Conservation (phyloP, 2,888 invertebrate species). For the Bembecia ichneumoniformis region DNA sequence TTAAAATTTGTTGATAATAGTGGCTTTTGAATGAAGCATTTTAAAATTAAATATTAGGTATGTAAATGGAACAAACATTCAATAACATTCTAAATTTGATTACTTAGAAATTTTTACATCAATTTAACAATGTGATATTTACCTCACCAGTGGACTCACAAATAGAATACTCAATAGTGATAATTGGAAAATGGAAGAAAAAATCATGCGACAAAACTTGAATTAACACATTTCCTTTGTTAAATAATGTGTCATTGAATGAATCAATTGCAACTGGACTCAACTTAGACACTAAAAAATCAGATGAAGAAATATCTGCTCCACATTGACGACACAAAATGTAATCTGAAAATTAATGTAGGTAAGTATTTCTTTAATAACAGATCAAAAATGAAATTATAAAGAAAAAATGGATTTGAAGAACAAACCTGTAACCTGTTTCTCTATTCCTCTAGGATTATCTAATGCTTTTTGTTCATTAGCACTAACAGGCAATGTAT, state of each 20-base stretch:
- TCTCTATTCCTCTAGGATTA: not conserved
- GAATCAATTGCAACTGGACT: conserved; percentile 27
- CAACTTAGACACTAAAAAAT: conserved; percentile 26
- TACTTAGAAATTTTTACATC: too few relatives aligned
- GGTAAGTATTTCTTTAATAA: not conserved
- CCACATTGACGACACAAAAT: conserved; percentile 48
- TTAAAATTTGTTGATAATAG: too few relatives aligned
- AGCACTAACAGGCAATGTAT: not conserved
- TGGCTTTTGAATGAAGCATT: too few relatives aligned
- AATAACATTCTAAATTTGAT: too few relatives aligned
- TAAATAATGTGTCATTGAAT: conserved; percentile 37
- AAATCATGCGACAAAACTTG: conserved; percentile 34
- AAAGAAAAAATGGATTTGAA: not conserved
- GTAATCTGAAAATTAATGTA: conserved; percentile 24
- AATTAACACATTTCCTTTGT: conserved; percentile 29
- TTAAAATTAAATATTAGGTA: too few relatives aligned
- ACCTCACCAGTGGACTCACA: conserved; percentile 42
- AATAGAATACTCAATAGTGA: conserved; percentile 29
- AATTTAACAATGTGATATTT: conserved; percentile 11
- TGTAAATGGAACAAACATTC: too few relatives aligned
- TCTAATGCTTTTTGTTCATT: not conserved
- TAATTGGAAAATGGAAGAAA: conserved; percentile 31
- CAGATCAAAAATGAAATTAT: not conserved
- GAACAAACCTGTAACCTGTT: not conserved
- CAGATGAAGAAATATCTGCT: conserved; percentile 24